phyloP scores from a whole-genome alignment of 2,888 invertebrate genomes.

The Lasioglossum leucozonium region DNA sequence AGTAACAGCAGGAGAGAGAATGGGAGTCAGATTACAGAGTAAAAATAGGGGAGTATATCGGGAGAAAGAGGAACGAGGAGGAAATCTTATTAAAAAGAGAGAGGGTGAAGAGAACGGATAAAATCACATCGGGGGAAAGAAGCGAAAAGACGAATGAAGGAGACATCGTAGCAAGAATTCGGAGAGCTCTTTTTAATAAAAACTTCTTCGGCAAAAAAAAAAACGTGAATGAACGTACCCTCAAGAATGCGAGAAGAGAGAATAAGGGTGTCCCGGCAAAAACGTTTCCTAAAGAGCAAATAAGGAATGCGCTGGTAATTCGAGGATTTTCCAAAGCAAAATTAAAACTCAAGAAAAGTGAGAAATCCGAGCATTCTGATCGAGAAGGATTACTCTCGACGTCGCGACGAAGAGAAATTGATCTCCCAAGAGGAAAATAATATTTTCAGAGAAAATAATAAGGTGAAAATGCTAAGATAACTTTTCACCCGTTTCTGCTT shows the following conservation, averaged over 20 bases:
- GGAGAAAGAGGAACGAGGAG: neutral
- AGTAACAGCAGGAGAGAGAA: neutral
- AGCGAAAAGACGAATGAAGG: neutral
- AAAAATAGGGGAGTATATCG: neutral
- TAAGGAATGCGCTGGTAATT: neutral
- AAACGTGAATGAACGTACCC: neutral
- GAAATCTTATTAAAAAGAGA: neutral
- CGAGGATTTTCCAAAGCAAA: neutral
- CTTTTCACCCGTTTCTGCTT: no score
- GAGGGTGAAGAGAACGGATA: neutral
- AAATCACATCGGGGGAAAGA: neutral
- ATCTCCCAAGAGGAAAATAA: neutral
- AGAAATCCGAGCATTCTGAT: neutral
- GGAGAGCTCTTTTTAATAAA: neutral
- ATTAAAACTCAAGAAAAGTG: neutral
- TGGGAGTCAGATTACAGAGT: neutral
- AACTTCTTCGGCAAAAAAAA: neutral
- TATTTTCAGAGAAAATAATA: neutral
- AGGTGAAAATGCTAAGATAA: neutral
- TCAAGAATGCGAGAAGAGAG: neutral
- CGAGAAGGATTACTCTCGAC: neutral
- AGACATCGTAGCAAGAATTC: neutral
- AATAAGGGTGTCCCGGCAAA: neutral
- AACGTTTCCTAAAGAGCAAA: neutral
- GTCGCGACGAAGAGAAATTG: neutral